Base-by-base conservation (phyloP, 2,113 vertebrate genomes). In the Telmatochromis sp. region DNA sequence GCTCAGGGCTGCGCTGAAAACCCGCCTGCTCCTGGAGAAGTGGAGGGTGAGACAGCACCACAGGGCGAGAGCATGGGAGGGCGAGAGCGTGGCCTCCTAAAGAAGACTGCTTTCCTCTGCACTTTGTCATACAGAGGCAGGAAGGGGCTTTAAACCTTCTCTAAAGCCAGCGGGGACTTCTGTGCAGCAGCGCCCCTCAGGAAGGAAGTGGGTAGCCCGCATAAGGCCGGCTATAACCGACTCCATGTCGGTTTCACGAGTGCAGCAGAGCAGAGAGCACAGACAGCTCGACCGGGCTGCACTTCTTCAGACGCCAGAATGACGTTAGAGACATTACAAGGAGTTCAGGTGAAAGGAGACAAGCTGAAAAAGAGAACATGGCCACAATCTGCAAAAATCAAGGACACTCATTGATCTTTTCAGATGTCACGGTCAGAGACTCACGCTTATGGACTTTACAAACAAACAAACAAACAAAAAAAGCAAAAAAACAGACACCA, bases 11-110 rank as follows among this genome's bases (percentile, higher is more conserved):
- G 81, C 75, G 3, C 19, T 55, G 6, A 92, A 80, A 42, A 90
- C 89, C n/a, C 81, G 60, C 6, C 73, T 89, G 51, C 88, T 96
- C 80, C 87, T 96, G 5, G 31, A 94, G 79, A 95, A 92, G 82
- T 95, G 93, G 95, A 83, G 85, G 82, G 21, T 3, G 57, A 94
- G 91, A 47, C 84, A 31, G 40, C 84, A 23, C 28, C 92, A 88
- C 88, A 85, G 93, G 81, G 79, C 78, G 1, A 88, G 86, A 47
- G 79, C 84, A 2, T 63, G 90, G 93, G 80, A 85, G 80, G 82
- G 85, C 4, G 82, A 91, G 82, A 90, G 89, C 19, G 1, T 35
- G 1, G 55, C 88, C 21, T 88, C 92, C 78, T 94, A 92, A 87
- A 90, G 60, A 54, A 19, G 26, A 14, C 55, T 2, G 9, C 7